phyloP scores from a whole-genome alignment of 2,113 vertebrate species.

The Apodemus sylvaticus region DNA sequence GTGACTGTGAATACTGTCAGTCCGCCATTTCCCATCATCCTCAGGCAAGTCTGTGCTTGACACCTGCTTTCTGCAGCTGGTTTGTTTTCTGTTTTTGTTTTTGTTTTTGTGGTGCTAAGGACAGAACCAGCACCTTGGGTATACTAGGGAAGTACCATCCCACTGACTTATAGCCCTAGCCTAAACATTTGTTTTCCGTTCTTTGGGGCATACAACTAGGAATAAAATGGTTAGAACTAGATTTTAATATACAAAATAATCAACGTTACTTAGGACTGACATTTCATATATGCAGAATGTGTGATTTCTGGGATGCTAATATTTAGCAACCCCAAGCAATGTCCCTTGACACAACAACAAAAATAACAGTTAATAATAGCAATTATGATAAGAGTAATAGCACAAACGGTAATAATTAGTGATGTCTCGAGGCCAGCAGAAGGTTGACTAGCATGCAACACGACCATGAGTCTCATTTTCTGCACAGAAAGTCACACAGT shows the following conservation, averaged over 20 bases:
- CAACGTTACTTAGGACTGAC: background rate
- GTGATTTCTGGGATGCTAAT: background rate
- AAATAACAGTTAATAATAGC: background rate
- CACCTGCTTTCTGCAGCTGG: background rate
- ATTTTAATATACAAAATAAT: background rate
- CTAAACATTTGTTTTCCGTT: background rate
- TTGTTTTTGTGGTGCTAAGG: background rate
- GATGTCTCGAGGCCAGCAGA: background rate
- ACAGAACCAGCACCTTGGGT: background rate
- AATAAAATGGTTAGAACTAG: background rate
- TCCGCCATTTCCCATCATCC: background rate
- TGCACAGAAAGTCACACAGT: background rate
- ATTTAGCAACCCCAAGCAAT: background rate
- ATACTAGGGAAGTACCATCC: background rate
- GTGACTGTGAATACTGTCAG: background rate
- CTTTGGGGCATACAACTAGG: background rate
- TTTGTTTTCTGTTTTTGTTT: too few species aligned
- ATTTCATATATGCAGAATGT: background rate
- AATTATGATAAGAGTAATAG: background rate
- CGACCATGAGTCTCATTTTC: background rate
- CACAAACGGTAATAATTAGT: background rate
- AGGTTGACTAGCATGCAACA: too few species aligned
- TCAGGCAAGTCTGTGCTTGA: background rate
- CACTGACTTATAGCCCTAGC: background rate
- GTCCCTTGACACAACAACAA: background rate